Conservation (phyloP, 1,140 invertebrate genomes). For the Holcopasites calliopsidis region DNA sequence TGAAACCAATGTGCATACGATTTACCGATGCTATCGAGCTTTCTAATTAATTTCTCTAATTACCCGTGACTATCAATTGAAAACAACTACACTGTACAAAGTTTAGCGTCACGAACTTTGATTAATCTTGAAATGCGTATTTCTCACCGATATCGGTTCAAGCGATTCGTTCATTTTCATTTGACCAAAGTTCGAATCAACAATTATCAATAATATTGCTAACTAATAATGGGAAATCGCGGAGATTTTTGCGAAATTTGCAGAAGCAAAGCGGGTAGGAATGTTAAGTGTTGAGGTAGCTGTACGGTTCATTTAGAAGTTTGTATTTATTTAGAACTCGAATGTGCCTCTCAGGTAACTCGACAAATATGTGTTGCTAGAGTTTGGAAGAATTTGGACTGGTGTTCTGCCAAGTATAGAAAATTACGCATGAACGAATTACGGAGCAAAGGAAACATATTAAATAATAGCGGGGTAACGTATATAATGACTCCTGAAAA, state of each 20-base stretch:
- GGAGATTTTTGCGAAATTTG: too few relatives aligned
- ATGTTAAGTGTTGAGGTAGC: background rate
- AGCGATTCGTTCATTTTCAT: background rate
- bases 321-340: background rate
- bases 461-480: too few relatives aligned
- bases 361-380: background rate
- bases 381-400: background rate
- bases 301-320: background rate
- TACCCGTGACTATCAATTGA: background rate
- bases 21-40: background rate
- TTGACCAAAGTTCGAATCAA: background rate
- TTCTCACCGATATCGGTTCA: background rate
- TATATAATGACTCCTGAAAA: too few relatives aligned
- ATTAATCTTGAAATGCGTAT: background rate
- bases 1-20: background rate
- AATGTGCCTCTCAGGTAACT: background rate
- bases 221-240: background rate
- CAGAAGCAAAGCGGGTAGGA: background rate
- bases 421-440: too few relatives aligned
- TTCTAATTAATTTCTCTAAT: constrained; percentile 8
- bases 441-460: too few relatives aligned
- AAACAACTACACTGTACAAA: background rate
- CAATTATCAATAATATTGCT: background rate
- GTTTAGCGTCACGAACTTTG: too few relatives aligned
- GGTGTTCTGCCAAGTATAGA: too few relatives aligned